Percentiles rank a stretch among this genome's conserved stretches.
Conservation (phyloP, 2,113 vertebrate genomes). For the Sylvia atricapilla region DNA sequence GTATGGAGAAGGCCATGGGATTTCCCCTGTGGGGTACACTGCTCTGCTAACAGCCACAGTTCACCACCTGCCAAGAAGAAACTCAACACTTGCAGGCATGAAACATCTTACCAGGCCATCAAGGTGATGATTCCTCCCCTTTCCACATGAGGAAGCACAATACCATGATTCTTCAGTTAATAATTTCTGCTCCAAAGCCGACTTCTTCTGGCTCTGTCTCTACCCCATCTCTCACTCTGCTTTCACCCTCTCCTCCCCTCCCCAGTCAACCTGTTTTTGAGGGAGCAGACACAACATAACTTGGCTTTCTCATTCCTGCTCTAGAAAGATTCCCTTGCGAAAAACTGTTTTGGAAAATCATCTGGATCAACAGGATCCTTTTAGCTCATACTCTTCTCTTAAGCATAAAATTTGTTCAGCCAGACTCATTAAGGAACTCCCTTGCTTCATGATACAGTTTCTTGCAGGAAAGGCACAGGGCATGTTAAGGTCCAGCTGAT, state of each 20-base stretch:
- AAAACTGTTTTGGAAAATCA: neutral
- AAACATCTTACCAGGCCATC: neutral
- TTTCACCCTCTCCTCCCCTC: neutral
- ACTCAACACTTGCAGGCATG: neutral
- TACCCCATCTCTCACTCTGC: neutral
- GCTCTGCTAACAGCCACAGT: neutral
- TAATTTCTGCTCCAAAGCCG: neutral
- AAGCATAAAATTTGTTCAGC: neutral
- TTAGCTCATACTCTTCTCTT: neutral
- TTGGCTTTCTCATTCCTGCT: neutral
- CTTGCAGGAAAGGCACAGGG: neutral
- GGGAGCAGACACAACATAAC: neutral
- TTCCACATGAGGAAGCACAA: neutral
- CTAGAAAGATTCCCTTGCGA: neutral
- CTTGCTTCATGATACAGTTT: neutral
- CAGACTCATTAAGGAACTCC: neutral
- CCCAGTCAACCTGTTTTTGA: neutral
- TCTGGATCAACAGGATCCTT: neutral
- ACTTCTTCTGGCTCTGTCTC: neutral
- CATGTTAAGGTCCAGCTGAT: neutral
- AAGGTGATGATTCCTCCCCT: neutral
- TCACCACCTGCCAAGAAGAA: neutral
- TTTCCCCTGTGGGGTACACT: accelerated
- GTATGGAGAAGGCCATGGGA: neutral
- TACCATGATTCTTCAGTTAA: neutral